These are phyloP conservation scores for Ursus arctos DNA, from an alignment of 2,113 vertebrate species.

Conservation along the genomic window DNA sequence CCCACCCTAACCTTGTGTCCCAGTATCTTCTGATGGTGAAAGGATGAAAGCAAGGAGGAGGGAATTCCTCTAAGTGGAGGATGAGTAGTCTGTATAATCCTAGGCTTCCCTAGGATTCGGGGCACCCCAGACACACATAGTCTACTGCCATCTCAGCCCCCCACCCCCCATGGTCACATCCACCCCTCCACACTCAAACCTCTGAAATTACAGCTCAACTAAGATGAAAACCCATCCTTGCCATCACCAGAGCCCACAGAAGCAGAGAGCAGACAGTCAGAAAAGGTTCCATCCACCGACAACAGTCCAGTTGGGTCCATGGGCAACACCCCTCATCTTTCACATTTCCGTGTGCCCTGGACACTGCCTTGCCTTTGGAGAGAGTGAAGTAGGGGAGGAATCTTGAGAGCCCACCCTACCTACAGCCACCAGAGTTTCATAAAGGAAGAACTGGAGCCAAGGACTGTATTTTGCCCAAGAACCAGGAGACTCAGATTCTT, in stretches of 20 bases:
- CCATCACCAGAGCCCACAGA: not conserved
- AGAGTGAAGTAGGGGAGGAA: not conserved
- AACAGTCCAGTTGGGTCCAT: accelerated
- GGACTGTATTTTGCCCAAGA: not conserved
- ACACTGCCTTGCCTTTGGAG: not conserved
- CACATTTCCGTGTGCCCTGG: not conserved
- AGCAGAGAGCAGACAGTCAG: not conserved
- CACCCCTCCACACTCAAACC: not conserved
- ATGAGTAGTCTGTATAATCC: not conserved
- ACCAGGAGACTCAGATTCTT: not conserved
- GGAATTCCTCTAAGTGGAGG: not conserved
- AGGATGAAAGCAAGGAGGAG: not conserved
- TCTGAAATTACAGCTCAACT: not conserved
- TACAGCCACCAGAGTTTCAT: not conserved
- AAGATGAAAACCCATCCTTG: not conserved
- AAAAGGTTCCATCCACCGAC: not conserved
- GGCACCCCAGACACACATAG: accelerated
- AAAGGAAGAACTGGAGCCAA: not conserved
- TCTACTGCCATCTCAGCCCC: too few relatives aligned
- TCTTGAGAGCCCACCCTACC: not conserved
- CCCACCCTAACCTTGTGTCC: not conserved
- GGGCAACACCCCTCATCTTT: not conserved
- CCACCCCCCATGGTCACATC: not conserved
- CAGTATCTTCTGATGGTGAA: not conserved
- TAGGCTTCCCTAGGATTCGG: not conserved